A percentile compares a stretch with the other conserved stretches of the same genome.
Conservation (phyloP, 2,888 invertebrate genomes). For the Acronicta alni region DNA sequence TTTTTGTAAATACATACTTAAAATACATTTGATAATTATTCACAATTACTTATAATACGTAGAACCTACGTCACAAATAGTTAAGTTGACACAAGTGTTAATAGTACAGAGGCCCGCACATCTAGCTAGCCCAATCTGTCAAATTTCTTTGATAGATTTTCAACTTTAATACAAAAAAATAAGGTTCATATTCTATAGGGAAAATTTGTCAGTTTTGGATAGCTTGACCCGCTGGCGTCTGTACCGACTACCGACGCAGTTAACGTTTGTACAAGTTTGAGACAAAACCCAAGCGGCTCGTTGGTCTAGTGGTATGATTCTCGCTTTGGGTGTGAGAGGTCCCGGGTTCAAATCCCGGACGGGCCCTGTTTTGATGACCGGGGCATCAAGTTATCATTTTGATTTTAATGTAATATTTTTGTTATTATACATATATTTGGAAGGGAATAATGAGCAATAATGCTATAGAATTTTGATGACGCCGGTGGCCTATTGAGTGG, state of each 20-base stretch:
- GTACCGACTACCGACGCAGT: neutral
- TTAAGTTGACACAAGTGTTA: neutral
- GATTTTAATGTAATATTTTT: neutral
- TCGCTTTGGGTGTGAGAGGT: conserved; percentile 88
- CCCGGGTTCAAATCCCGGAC: conserved; percentile 82
- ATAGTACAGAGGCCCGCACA: too few relatives aligned
- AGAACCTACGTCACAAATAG: too few relatives aligned
- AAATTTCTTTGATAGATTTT: too few relatives aligned
- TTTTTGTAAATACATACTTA: too few relatives aligned
- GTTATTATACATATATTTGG: neutral
- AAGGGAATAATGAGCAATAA: conserved; percentile 21
- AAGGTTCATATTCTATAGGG: too few relatives aligned
- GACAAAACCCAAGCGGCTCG: conserved; percentile 71
- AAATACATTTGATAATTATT: too few relatives aligned
- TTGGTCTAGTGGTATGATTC: conserved; percentile 89
- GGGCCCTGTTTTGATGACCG: conserved; percentile 56
- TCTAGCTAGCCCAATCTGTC: too few relatives aligned
- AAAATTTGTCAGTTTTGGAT: too few relatives aligned
- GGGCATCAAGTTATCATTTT: neutral
- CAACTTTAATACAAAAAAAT: too few relatives aligned
- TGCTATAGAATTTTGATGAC: neutral
- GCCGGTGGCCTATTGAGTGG: conserved; percentile 20
- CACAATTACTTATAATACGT: too few relatives aligned
- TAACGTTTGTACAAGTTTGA: neutral
- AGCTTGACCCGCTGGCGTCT: too few relatives aligned